Evolutionary conservation across 2,113 vertebrate species (phyloP), one percentile per base, ranked within the genome.

Genomic region (Myrmophylax atrothorax): DNA sequence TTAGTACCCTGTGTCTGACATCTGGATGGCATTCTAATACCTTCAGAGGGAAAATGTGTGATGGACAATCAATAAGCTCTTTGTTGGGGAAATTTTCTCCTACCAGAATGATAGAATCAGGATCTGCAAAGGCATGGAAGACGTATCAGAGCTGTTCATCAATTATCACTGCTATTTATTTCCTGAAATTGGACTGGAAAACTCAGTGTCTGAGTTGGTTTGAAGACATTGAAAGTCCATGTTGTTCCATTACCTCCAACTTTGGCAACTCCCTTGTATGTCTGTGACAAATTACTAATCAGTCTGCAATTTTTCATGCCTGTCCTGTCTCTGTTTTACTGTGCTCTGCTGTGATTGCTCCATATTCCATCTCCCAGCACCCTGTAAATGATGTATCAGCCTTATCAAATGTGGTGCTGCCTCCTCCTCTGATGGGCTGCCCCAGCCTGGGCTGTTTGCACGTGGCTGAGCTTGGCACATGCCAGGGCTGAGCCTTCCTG

Each of bases 391-490:
- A 83, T 95, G 56, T 29, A 31, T 91, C 40, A 50, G 73, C 94
- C 62, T 33, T 46, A 22, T 3, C 62, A 88, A 47, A 40, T 3
- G 6, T 3, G 8, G 44, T 26, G 78, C 35, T 86, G 38, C 83
- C 75, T 79, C 58, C 69, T 49, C 82, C 75, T 93, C 25, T 89
- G 79, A 44, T 49, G 84, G 84, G 89, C 75, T 6, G 29, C 29
- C 24, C 91, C 81, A 58, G 7, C 17, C 52, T 5, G 22, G 66
- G 80, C 22, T n/a, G 50, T 81, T 47, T 12, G 56, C 24, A 1
- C 1, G 10, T 1, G 7, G n/a, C 62, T 18, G 56, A 52, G 50
- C 11, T 10, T 2, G 2, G 3, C 18, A 12, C 0, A 0, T 8
- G 29, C 1, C 1, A n/a, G 33, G 62, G 67, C 47, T 84, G 89